phyloP scores from a whole-genome alignment of 2,113 vertebrate genomes.

The Hyaena hyaena region DNA sequence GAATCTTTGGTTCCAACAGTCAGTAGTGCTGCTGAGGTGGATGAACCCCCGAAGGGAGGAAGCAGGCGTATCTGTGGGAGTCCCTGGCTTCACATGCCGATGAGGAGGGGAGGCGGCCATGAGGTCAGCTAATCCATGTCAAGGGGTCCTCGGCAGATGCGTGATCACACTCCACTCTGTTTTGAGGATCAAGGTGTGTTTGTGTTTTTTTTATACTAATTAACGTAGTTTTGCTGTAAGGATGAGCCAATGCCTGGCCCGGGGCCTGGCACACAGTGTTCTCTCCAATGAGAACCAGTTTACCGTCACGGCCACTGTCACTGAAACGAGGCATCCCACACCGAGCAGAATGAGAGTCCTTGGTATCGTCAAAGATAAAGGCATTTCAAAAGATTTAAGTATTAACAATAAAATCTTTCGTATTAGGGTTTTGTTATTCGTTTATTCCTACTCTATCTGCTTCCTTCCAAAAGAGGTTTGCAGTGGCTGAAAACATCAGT shows the following conservation, averaged over 20 bases:
- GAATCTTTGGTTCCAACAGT: neutral
- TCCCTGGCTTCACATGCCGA: neutral
- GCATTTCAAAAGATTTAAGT: neutral
- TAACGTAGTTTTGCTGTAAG: neutral
- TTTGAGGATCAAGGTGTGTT: neutral
- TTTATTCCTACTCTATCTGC: neutral
- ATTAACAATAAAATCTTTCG: neutral
- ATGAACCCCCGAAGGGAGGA: too few relatives aligned
- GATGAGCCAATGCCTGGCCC: neutral
- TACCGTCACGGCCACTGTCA: neutral
- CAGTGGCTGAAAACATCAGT: neutral
- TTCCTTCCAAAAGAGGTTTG: neutral
- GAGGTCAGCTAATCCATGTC: rapidly evolving
- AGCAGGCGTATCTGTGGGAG: neutral
- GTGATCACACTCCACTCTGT: neutral
- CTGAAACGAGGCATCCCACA: neutral
- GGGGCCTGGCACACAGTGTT: too few relatives aligned
- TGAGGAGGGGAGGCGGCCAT: rapidly evolving
- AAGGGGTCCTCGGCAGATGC: neutral
- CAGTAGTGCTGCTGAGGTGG: neutral
- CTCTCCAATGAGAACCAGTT: too few relatives aligned
- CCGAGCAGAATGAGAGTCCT: neutral
- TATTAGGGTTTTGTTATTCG: neutral
- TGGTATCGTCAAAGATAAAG: neutral
- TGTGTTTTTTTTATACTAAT: neutral